A percentile compares a stretch with the other conserved stretches of the same genome.
Evolutionary conservation across 2,797 vertebrate genomes (phyloP).

Genomic region (Austrolebias charrua): DNA sequence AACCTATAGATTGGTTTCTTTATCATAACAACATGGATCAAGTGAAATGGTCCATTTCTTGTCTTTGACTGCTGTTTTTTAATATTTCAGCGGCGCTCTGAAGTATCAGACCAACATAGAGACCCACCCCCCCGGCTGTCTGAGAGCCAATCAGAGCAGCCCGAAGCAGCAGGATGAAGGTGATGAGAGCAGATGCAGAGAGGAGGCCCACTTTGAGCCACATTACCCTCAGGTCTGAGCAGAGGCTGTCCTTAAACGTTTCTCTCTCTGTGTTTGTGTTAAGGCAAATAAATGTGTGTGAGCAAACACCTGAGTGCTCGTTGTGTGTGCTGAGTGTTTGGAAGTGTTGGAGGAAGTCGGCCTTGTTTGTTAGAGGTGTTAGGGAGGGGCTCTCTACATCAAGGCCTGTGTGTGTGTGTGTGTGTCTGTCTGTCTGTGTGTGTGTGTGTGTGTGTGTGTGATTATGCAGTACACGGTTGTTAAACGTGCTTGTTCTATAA

Average conservation of each 20-base stretch:
- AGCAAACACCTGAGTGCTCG: conserved; percentile 5
- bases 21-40: no score
- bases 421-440: conserved; percentile 12
- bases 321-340: conserved; percentile 21
- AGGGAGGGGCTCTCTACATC: conserved; percentile 55
- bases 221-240: conserved; percentile 89
- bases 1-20: not conserved
- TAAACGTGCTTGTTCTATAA: conserved; percentile 60
- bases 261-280: conserved; percentile 9
- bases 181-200: conserved; percentile 79
- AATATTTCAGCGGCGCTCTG: conserved; percentile 84
- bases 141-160: conserved; percentile 80
- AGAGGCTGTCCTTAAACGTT: no score
- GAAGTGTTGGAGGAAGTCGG: conserved; percentile 37
- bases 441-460: conserved; percentile 52
- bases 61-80: no score
- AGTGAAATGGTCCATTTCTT: no score
- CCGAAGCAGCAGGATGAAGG: conserved; percentile 54
- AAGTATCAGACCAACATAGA: conserved; percentile 94
- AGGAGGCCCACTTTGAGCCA: conserved; percentile 88
- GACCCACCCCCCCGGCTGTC: conserved; percentile 90
- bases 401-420: conserved; percentile 43
- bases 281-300: no score
- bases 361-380: conserved; percentile 56
- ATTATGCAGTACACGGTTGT: conserved; percentile 66